A percentile compares a stretch with the other conserved stretches of the same genome.
phyloP scores from a whole-genome alignment of 2,113 vertebrate genomes.

The Tupaia tana region DNA sequence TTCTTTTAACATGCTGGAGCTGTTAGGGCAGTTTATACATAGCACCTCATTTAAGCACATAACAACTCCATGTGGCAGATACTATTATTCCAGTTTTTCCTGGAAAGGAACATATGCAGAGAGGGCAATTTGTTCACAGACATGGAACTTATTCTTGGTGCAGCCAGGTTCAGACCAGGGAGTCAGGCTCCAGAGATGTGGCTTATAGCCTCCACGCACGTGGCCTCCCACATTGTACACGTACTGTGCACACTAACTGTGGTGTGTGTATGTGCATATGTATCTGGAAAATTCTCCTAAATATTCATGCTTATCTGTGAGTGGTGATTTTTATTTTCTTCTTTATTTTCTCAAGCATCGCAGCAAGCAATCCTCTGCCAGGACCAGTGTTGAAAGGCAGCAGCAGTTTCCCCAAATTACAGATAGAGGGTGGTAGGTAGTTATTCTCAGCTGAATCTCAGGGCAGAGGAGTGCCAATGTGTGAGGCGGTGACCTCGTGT shows the following conservation, averaged over 20 bases:
- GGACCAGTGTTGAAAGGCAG: background rate
- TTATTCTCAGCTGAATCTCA: background rate
- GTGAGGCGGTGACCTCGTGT: background rate
- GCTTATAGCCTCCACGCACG: background rate
- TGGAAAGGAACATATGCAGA: background rate
- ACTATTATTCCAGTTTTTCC: background rate
- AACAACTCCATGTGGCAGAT: background rate
- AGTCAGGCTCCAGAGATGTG: background rate
- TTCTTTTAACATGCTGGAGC: background rate
- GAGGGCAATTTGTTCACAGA: background rate
- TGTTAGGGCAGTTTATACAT: background rate
- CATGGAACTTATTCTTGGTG: background rate
- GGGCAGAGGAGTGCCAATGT: background rate
- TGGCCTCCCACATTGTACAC: background rate
- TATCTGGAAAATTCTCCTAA: background rate
- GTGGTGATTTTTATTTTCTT: background rate
- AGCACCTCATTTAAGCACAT: background rate
- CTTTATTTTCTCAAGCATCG: background rate
- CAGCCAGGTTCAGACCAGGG: background rate
- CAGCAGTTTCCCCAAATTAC: slow-evolving; percentile 27
- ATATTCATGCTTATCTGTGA: background rate
- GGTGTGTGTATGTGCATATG: background rate
- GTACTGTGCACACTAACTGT: background rate
- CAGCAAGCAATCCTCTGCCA: background rate
- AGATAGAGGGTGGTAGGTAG: slow-evolving; percentile 67